Base-by-base conservation (phyloP, 2,797 vertebrate genomes). In the Tadarida brasiliensis region DNA sequence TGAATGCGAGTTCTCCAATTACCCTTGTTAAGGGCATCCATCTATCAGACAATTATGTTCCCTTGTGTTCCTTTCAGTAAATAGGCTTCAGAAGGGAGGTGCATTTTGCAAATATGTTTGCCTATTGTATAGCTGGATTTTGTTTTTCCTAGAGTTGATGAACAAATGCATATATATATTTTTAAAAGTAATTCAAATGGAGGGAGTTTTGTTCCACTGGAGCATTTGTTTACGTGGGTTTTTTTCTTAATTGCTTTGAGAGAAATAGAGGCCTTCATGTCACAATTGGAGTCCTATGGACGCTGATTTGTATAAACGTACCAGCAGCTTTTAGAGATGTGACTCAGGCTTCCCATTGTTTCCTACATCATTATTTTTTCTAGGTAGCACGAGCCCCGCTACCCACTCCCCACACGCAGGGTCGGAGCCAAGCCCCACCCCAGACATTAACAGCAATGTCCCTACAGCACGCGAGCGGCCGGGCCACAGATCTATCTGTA, bases 181-280 rank as follows among this genome's bases (percentile, higher is more conserved):
- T 26, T 91, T 91, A 54, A 61, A 28, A 24, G 1, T 70, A 70
- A 95, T 78, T 89, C 76, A 87, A 74, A 91, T 67, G 33, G 65
- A 91, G 73, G 59, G 59, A 51, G n/a, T 71, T 95, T 94, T 49
- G 39, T 83, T 30, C 68, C 71, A 81, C 28, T 26, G 87, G 95
- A 89, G 26, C 35, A 47, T 49, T 78, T 94, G 68, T 92, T 87
- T 95, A 63, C 17, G 1, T 87, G 82, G 16, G 56, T 49, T 93
- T 94, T 90, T 68, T 54, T 56, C 70, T 93, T 95, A 93, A 95
- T 88, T 94, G 92, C 33, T 88, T 47, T 73, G 59, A 85, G 84
- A 67, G 94, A 76, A 95, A 94, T 22, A 63, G 77, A 74, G 14
- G 30, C 26, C 56, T 96, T 85, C 90, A 35, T 88, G 6, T 65